These are phyloP conservation scores for Squalus acanthias DNA, from an alignment of 2,797 vertebrate species.

Conservation along the genomic window DNA sequence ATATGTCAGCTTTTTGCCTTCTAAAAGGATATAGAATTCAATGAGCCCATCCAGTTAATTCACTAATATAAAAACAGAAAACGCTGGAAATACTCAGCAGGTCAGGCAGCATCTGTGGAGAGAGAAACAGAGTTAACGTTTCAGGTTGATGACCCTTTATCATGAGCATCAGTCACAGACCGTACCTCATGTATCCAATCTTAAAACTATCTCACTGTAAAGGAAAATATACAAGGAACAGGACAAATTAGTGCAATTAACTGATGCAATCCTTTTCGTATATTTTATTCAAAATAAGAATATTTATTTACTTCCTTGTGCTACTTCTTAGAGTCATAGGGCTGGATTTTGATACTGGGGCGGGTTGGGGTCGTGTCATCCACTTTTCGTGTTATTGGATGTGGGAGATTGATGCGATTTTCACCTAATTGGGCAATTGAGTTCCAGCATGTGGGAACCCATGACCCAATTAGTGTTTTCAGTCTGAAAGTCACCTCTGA, in stretches of 20 bases:
- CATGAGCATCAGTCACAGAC: background rate
- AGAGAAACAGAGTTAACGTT: too few species aligned
- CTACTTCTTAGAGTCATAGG: background rate
- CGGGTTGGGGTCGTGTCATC: too few species aligned
- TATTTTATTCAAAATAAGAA: background rate
- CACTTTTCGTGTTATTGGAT: too few species aligned
- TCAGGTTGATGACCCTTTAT: background rate
- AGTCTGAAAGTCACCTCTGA: too few species aligned
- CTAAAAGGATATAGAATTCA: background rate
- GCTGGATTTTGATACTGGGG: too few species aligned
- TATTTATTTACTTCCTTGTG: background rate
- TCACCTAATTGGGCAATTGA: too few species aligned
- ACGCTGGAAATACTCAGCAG: too few species aligned
- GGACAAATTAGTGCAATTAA: background rate
- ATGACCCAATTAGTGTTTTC: too few species aligned
- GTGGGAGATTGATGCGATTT: too few species aligned
- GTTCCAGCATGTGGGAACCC: too few species aligned
- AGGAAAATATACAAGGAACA: background rate
- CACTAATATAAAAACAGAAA: background rate
- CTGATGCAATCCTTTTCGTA: background rate
- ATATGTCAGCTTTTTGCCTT: background rate
- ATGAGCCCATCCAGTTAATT: background rate
- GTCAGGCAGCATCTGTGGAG: too few species aligned
- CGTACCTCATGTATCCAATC: background rate
- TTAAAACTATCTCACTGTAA: background rate